Conservation (phyloP, 2,113 vertebrate species). For the Anoura caudifer region DNA sequence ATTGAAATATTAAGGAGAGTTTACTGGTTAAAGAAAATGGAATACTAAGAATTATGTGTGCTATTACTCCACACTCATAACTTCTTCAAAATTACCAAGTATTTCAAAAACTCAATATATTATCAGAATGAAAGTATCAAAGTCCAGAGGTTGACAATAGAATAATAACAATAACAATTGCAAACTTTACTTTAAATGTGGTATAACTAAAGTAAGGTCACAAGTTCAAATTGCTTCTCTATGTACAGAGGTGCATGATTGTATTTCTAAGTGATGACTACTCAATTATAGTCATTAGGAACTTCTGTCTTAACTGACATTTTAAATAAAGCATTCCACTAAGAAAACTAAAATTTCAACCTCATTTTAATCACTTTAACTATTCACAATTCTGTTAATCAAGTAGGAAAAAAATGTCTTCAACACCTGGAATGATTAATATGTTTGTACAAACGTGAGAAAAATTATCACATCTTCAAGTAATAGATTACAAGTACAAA, state of each 20-base stretch:
- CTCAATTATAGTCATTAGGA: constrained; percentile 44
- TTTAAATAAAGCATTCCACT: constrained; percentile 48
- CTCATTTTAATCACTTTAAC: constrained; percentile 55
- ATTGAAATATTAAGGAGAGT: neutral
- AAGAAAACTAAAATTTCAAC: constrained; percentile 50
- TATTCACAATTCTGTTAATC: constrained; percentile 64
- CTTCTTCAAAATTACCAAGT: neutral
- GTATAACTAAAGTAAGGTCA: neutral
- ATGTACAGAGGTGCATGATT: neutral
- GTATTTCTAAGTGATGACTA: constrained; percentile 46
- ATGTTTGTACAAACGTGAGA: constrained; percentile 62
- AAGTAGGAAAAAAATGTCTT: constrained; percentile 36
- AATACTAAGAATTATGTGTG: neutral
- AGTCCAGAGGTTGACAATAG: neutral
- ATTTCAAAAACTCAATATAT: neutral
- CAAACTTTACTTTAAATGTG: neutral
- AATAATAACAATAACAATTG: neutral
- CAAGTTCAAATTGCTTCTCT: constrained; percentile 42
- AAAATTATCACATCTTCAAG: constrained; percentile 40
- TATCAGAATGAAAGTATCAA: constrained; percentile 24
- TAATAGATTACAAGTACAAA: neutral
- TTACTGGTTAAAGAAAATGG: neutral
- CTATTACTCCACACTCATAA: neutral
- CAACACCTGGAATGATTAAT: constrained; percentile 53
- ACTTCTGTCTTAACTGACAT: constrained; percentile 45